Evolutionary conservation across 2,888 invertebrate genomes (phyloP), one percentile per base, ranked within the genome.

Genomic region (Luffia ferchaultella): DNA sequence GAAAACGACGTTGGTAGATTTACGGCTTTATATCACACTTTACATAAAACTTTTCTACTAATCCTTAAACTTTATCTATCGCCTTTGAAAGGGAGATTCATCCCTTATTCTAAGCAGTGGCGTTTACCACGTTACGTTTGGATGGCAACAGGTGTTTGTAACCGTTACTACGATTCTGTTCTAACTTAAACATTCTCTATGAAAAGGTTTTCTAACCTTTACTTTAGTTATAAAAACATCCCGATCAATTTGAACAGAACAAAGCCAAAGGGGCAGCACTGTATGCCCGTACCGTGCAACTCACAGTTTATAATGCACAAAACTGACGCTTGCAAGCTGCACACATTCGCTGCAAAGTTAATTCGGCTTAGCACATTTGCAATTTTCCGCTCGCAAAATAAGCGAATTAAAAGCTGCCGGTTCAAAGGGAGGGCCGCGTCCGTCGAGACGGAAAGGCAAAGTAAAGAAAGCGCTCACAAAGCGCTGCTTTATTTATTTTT

Each of bases 331-430:
- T n/a, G n/a, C 17, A 17, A 17, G 5, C 43, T 16, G 43, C 3
- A 43, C 43, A 43, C n/a, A 16, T 16, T 17, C 43, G 16, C 48
- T 45, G 50, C 63, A 62, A 64, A 18, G 42, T 19, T 76, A 74
- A 73, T 73, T 71, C 65, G 60, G 65, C 63, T 30, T 30, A 69
- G 72, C 70, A 68, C 67, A 72, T 70, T 69, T 67, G 70, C 72
- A 68, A 72, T 72, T 74, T 71, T 65, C 70, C 68, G 62, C 62
- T 62, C 68, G 70, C 72, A 65, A 70, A 72, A 76, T 77, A 79
- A 78, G 74, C 76, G 72, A 78, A 77, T 79, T 78, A 80, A 75
- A 79, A 75, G 73, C 69, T 30, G 5, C 30, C 30, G 68, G 71
- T 73, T 77, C 78, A 77, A 77, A 79, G 79, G 72, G 65, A 69